These are phyloP conservation scores for Cheirogaleus major DNA, from an alignment of 2,797 vertebrate genomes.

Conservation along the genomic window DNA sequence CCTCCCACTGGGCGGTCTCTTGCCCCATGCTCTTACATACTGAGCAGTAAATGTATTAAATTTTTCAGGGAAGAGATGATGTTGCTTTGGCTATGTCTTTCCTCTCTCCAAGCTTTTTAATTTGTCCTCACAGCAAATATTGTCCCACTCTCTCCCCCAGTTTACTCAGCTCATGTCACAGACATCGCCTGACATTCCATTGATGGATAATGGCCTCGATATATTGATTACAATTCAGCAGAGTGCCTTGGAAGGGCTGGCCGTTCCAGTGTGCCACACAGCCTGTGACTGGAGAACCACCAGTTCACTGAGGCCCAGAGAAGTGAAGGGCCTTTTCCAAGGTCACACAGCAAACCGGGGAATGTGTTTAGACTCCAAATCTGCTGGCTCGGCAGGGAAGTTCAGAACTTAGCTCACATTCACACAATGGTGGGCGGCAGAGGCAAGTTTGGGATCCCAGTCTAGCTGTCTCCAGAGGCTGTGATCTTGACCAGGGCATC, in stretches of 20 bases:
- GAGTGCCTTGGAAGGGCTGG: neutral
- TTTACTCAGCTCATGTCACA: neutral
- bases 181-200: neutral
- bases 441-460: too few species aligned
- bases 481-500: neutral
- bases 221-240: neutral
- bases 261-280: neutral
- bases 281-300: neutral
- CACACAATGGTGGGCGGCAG: neutral
- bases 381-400: neutral
- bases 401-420: neutral
- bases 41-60: neutral
- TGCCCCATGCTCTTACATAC: fast-evolving
- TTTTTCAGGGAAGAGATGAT: neutral
- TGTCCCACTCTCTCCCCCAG: neutral
- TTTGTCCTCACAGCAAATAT: neutral
- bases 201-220: neutral
- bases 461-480: neutral
- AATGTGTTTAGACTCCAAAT: neutral
- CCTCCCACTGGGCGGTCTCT: fast-evolving
- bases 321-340: neutral
- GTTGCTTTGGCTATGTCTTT: neutral
- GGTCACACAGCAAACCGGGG: neutral
- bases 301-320: neutral
- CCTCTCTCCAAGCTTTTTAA: neutral